Evolutionary conservation across 2,113 vertebrate species (phyloP).

Genomic region (Morone saxatilis): DNA sequence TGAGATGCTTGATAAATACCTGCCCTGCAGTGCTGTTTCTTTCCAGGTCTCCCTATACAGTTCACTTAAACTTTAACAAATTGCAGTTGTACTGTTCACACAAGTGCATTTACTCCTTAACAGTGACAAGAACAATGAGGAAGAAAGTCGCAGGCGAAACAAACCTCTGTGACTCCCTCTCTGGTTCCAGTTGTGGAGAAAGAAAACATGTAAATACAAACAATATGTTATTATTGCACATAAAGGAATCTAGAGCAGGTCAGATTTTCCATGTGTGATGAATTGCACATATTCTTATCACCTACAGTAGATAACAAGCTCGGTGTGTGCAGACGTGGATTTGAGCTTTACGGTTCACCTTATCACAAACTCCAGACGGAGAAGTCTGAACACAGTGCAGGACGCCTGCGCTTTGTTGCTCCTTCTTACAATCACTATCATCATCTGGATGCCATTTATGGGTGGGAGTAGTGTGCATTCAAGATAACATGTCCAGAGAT

Average conservation of each 20-base stretch:
- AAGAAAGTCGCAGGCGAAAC: not conserved
- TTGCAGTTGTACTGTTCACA: conserved; percentile 14
- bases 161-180: not conserved
- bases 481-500: not conserved
- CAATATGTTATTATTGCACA: not conserved
- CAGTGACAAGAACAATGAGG: conserved; percentile 30
- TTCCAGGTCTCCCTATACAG: conserved; percentile 13
- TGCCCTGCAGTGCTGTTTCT: conserved; percentile 37
- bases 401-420: not conserved
- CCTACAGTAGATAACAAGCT: not conserved
- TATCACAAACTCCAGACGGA: conserved; percentile 35
- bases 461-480: not conserved
- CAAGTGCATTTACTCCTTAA: not conserved
- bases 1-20: not conserved
- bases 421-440: conserved; percentile 3
- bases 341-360: not conserved
- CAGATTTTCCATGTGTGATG: not conserved
- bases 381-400: not conserved
- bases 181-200: not conserved
- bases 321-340: not conserved
- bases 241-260: not conserved
- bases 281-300: conserved; percentile 4
- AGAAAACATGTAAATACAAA: not conserved
- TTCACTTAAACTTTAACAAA: conserved; percentile 47
- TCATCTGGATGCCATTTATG: conserved; percentile 9